phyloP scores from a whole-genome alignment of 1,140 invertebrate species.

The Neodiprion pinetum region DNA sequence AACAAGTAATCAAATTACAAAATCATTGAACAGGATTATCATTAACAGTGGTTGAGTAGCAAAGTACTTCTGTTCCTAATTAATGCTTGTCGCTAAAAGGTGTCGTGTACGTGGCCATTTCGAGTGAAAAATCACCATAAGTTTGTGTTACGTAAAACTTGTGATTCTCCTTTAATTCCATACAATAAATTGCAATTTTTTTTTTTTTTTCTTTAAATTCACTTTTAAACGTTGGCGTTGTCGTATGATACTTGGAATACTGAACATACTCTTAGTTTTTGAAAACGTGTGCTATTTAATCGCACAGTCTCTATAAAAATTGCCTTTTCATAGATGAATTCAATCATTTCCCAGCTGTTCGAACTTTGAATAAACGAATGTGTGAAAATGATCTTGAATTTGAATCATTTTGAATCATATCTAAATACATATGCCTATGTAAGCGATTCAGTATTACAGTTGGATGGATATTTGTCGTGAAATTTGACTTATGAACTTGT shows the following conservation, averaged over 20 bases:
- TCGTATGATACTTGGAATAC: too few species aligned
- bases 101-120: background rate
- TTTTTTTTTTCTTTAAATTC: too few species aligned
- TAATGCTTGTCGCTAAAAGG: background rate
- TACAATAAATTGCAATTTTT: too few species aligned
- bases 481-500: background rate
- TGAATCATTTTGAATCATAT: background rate
- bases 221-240: too few species aligned
- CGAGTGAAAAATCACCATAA: background rate
- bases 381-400: background rate
- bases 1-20: slow-evolving; percentile 71
- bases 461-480: background rate
- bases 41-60: slow-evolving; percentile 3
- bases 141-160: too few species aligned
- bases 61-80: background rate
- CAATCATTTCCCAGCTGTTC: too few species aligned
- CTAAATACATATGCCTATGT: background rate
- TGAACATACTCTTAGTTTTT: too few species aligned
- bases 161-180: too few species aligned
- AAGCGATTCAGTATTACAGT: background rate
- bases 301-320: too few species aligned
- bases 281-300: too few species aligned
- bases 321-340: too few species aligned
- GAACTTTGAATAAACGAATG: too few species aligned
- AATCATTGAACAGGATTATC: slow-evolving; percentile 26